Conservation (phyloP, 2,113 vertebrate genomes). For the Dromas ardeola region DNA sequence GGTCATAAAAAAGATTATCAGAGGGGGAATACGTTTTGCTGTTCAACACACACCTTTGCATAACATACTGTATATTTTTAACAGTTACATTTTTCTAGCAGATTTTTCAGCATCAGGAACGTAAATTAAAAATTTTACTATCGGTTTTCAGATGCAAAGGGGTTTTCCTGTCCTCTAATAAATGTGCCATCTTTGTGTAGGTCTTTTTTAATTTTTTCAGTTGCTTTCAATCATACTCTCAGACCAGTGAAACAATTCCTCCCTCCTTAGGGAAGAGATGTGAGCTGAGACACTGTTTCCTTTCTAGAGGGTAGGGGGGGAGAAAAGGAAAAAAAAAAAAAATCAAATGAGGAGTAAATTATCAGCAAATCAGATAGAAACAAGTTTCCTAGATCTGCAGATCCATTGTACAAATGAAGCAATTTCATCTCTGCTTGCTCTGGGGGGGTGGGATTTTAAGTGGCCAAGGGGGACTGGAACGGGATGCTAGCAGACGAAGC, state of each 20-base stretch:
- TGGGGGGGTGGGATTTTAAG: constrained; percentile 68
- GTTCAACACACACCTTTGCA: constrained; percentile 52
- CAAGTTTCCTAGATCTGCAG: constrained; percentile 73
- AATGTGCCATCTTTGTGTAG: constrained; percentile 5
- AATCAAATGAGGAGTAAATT: constrained; percentile 72
- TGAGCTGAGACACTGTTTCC: constrained; percentile 9
- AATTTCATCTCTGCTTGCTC: constrained; percentile 68
- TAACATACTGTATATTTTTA: background rate
- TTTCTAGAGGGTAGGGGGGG: background rate
- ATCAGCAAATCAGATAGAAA: constrained; percentile 77
- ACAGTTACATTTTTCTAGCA: background rate
- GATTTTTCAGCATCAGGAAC: constrained; percentile 34
- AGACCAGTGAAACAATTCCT: background rate
- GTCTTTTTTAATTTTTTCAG: constrained; percentile 47
- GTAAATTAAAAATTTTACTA: background rate
- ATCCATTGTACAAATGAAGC: constrained; percentile 75
- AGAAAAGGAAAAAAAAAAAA: background rate
- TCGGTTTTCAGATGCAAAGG: constrained; percentile 32
- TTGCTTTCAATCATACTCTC: constrained; percentile 43
- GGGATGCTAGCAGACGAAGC: constrained; percentile 70
- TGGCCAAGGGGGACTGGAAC: constrained; percentile 70
- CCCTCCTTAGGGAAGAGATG: constrained; percentile 43
- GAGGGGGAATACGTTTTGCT: constrained; percentile 37
- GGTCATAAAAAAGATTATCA: constrained; percentile 69
- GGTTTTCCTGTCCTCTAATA: constrained; percentile 24